Evolutionary conservation across 2,888 invertebrate genomes (phyloP).

Genomic region (Platerodrilus igneus): DNA sequence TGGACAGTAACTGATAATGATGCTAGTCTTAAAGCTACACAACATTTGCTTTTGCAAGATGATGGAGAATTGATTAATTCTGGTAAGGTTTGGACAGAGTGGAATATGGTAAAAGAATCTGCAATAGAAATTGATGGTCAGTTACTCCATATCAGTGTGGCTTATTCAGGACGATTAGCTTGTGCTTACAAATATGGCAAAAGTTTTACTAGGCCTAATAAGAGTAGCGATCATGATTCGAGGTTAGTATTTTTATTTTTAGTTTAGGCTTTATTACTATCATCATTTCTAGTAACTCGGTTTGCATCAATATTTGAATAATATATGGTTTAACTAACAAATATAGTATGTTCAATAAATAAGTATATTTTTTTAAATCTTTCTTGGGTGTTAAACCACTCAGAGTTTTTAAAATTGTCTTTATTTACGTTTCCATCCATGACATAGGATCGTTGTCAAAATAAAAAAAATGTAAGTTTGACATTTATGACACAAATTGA

Average conservation of each 20-base stretch:
- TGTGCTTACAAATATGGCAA: constrained; percentile 94
- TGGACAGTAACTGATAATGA: constrained; percentile 58
- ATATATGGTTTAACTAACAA: too few relatives aligned
- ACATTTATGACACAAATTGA: too few relatives aligned
- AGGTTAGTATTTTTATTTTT: constrained; percentile 43
- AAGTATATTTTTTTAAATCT: too few relatives aligned
- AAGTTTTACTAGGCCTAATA: constrained; percentile 78
- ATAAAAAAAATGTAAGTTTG: too few relatives aligned
- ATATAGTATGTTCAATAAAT: too few relatives aligned
- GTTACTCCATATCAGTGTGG: constrained; percentile 90
- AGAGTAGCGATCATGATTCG: constrained; percentile 69
- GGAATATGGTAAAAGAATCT: constrained; percentile 54
- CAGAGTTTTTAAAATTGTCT: too few relatives aligned
- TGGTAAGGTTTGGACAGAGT: constrained; percentile 46
- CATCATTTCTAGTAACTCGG: too few relatives aligned
- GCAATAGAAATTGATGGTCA: constrained; percentile 65
- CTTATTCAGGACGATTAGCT: constrained; percentile 95
- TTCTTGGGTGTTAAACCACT: too few relatives aligned
- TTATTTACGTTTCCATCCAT: too few relatives aligned
- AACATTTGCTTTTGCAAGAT: constrained; percentile 41
- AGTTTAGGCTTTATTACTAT: too few relatives aligned
- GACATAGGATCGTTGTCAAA: too few relatives aligned
- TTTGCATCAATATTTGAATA: too few relatives aligned
- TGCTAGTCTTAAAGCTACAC: constrained; percentile 34
- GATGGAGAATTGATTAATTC: constrained; percentile 42